Base-by-base conservation (phyloP, 2,888 invertebrate genomes). In the Rotaria socialis region DNA sequence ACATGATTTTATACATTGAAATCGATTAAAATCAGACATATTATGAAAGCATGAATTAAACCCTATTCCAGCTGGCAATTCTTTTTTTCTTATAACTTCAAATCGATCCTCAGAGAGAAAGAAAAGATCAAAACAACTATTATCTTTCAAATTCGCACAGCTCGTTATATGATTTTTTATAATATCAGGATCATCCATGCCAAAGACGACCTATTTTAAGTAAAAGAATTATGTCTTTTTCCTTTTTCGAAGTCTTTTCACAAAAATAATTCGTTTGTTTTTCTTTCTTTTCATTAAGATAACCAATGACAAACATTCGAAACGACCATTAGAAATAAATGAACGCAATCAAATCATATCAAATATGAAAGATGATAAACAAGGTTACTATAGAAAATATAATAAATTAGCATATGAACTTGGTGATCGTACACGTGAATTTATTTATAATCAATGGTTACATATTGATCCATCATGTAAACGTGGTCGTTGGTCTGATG, bases 381-480 rank as follows among this genome's bases (percentile, higher is more conserved):
- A 80, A 80, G 80, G 80, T 24, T n/a, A 80, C 47, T 80, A 80
- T 47, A 80, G n/a, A n/a, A 22, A 43, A 80, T 80, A 47, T 43
- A 80, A 80, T 80, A 47, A 43, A 47, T n/a, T 80, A 47, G 43
- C 80, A 3, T 80, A 80, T n/a, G 47, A 80, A 47, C 47, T 80
- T n/a, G 80, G 47, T 47, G 47, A 43, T 43, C 80, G 80, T 43
- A 80, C 80, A 80, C 80, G 80, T 41, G 80, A 80, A 80, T 80
- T 80, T 80, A 47, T 80, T 10, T 80, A 80, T 47, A 47, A 43
- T 43, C 80, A 80, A 47, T 80, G 80, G 80, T n/a, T 80, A 47
- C 47, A 80, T 47, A 80, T 80, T 80, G 80, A 80, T 80, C 80
- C 80, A 80, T 47, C 43, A 43, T 80, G 80, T 80, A 80, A 80